These are phyloP conservation scores for Neodon shergylaensis DNA, from an alignment of 2,113 vertebrate species.

Conservation along the genomic window DNA sequence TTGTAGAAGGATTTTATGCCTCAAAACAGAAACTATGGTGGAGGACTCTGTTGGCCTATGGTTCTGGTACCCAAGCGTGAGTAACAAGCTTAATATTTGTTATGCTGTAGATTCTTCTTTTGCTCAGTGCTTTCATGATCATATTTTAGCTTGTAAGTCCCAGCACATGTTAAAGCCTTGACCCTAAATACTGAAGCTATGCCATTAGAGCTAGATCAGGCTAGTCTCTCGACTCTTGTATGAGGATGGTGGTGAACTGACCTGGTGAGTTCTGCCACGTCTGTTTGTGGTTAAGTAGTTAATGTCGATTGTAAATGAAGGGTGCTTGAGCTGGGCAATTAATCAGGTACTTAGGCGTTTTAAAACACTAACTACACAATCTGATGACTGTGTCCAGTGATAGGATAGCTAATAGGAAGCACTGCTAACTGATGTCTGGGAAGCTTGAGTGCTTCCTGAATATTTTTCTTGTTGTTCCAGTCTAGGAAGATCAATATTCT, in stretches of 20 bases:
- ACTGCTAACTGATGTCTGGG: neutral
- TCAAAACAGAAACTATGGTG: neutral
- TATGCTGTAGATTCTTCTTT: neutral
- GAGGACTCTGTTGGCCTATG: neutral
- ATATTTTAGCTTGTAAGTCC: neutral
- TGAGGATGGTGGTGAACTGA: neutral
- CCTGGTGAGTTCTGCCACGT: neutral
- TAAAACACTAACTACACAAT: conserved; percentile 63
- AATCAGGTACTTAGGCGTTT: conserved; percentile 74
- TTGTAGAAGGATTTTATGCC: neutral
- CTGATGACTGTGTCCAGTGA: neutral
- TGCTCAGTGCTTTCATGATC: neutral
- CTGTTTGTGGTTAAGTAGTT: conserved; percentile 26
- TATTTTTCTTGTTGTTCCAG: neutral
- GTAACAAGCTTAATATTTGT: neutral
- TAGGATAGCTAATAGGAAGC: neutral
- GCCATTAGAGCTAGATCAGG: neutral
- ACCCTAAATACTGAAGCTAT: neutral
- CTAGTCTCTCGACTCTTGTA: neutral
- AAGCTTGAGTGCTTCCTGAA: neutral
- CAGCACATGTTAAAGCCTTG: neutral
- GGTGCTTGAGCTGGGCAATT: conserved; percentile 56
- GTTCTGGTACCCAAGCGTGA: neutral
- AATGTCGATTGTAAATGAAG: conserved; percentile 56
- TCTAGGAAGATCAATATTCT: neutral